Conservation (phyloP, 2,113 vertebrate species). For the Rhineura floridana region DNA sequence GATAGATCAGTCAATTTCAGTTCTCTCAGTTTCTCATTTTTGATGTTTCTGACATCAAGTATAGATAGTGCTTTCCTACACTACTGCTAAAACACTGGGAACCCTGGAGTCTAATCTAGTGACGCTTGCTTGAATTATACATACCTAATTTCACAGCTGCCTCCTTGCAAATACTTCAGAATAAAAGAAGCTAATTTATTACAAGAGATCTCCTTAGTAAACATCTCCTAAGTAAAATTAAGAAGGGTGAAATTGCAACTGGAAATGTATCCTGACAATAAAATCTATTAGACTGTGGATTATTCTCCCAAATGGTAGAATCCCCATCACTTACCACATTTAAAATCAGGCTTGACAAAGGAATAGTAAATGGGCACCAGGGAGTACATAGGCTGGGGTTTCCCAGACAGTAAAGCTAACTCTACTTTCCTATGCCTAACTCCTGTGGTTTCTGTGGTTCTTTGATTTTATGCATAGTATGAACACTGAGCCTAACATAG, state of each 20-base stretch:
- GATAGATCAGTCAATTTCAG: no score
- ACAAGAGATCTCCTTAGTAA: neutral
- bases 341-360: neutral
- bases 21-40: no score
- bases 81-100: neutral
- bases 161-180: neutral
- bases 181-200: no score
- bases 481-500: neutral
- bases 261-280: neutral
- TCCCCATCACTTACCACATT: neutral
- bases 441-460: constrained; percentile 18
- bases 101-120: neutral
- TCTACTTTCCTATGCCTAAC: neutral
- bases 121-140: neutral
- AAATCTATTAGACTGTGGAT: neutral
- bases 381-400: neutral
- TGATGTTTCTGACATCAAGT: neutral
- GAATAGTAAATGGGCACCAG: constrained; percentile 23
- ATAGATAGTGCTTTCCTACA: neutral
- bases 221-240: constrained; percentile 34
- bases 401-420: constrained; percentile 14
- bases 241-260: constrained; percentile 21
- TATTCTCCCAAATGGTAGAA: constrained; percentile 40
- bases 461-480: neutral
- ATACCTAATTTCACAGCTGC: constrained; percentile 33